Conservation (phyloP, 2,888 invertebrate genomes). For the Glyphotaelius pellucidus region DNA sequence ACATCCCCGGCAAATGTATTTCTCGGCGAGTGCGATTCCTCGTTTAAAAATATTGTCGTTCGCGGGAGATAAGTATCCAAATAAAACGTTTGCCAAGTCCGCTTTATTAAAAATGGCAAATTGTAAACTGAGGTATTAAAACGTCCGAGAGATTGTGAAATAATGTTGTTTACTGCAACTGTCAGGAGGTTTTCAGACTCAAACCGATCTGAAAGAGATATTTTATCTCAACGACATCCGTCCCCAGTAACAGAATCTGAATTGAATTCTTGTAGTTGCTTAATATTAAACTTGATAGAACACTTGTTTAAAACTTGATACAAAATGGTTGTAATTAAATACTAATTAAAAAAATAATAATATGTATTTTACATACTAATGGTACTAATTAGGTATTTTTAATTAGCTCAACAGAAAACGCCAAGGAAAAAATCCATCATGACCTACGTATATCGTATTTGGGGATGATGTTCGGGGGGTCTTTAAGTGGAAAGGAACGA, state of each 20-base stretch:
- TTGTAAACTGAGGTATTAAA: not conserved
- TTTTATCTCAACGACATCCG: not conserved
- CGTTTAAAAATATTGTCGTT: not conserved
- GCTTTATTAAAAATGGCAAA: not conserved
- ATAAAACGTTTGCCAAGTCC: not conserved
- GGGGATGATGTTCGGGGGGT: no score
- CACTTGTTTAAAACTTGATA: no score
- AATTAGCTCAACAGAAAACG: no score
- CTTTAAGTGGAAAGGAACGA: no score
- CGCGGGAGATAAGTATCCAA: not conserved
- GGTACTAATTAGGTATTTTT: no score
- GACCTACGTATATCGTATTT: no score
- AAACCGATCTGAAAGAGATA: not conserved
- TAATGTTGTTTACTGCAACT: not conserved
- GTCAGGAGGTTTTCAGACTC: not conserved
- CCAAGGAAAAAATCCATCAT: no score
- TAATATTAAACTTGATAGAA: not conserved
- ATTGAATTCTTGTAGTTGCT: not conserved
- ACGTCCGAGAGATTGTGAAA: not conserved
- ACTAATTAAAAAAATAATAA: no score
- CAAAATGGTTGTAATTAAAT: no score
- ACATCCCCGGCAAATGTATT: not conserved
- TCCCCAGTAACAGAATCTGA: not conserved
- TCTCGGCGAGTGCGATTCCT: not conserved
- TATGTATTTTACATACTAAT: no score